A percentile compares a stretch with the other conserved stretches of the same genome.
phyloP scores from a whole-genome alignment of 2,888 invertebrate genomes.

The Cryptocheilus praepositus region DNA sequence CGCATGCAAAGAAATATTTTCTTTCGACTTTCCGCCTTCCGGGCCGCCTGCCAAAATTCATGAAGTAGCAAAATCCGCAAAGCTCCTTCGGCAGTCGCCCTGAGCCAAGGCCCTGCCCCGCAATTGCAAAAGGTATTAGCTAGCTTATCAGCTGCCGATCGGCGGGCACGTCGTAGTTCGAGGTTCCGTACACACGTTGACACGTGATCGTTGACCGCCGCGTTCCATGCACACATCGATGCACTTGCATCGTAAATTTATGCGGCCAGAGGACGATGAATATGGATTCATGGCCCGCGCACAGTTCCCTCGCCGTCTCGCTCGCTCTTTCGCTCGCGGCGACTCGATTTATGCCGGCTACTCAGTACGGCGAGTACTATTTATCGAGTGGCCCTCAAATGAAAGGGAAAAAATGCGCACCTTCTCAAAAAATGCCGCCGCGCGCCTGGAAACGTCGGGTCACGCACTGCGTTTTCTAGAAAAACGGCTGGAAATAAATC shows the following conservation, averaged over 20 bases:
- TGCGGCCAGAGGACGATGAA: slow-evolving; percentile 67
- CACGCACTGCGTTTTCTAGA: neutral
- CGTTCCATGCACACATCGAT: slow-evolving; percentile 24
- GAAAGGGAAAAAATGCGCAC: slow-evolving; percentile 38
- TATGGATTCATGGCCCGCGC: slow-evolving; percentile 67
- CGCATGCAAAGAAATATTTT: no score
- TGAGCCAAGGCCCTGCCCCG: slow-evolving; percentile 48
- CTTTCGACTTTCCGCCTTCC: no score
- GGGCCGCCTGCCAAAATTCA: no score
- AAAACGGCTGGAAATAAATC: no score
- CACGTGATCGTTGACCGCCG: slow-evolving; percentile 7
- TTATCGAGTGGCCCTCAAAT: slow-evolving; percentile 47
- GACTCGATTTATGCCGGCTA: neutral
- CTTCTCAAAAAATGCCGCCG: slow-evolving; percentile 13
- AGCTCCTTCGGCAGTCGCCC: slow-evolving; percentile 53
- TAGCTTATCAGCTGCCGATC: no score
- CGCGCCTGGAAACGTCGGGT: neutral
- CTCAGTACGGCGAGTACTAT: slow-evolving; percentile 32
- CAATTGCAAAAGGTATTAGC: no score
- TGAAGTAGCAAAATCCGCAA: slow-evolving; percentile 34
- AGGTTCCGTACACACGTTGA: slow-evolving; percentile 31
- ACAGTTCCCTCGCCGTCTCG: slow-evolving; percentile 12
- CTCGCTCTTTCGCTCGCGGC: no score
- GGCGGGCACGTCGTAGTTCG: neutral
- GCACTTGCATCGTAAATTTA: slow-evolving; percentile 69